phyloP scores from a whole-genome alignment of 1,140 invertebrate species.

The Temnothorax curvispinosus region DNA sequence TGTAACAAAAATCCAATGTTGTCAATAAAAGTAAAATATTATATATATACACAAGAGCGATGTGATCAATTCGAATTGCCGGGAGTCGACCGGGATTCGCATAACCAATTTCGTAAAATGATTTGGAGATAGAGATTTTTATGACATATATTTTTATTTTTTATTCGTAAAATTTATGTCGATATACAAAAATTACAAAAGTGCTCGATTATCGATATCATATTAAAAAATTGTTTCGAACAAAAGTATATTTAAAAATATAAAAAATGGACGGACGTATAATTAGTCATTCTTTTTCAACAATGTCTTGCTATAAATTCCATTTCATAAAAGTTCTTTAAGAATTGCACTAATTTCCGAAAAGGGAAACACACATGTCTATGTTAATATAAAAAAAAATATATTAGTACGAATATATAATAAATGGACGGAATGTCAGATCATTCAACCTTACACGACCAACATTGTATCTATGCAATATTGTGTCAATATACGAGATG shows the following conservation, averaged over 20 bases:
- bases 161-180: conserved; percentile 45
- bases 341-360: conserved; percentile 13
- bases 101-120: background rate
- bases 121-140: background rate
- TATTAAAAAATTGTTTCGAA: background rate
- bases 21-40: conserved; percentile 82
- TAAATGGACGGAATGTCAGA: conserved; percentile 53
- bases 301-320: background rate
- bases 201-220: conserved; percentile 12
- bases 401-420: conserved; percentile 5
- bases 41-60: conserved; percentile 62
- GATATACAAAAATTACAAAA: conserved; percentile 63
- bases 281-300: background rate
- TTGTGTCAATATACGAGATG: background rate
- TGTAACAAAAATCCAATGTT: conserved; percentile 83
- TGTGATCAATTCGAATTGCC: background rate
- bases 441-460: background rate
- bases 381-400: background rate
- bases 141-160: conserved; percentile 58
- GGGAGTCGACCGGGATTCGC: background rate
- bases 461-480: conserved; percentile 27
- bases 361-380: background rate
- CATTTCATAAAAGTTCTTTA: background rate
- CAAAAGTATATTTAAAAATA: conserved; percentile 18
- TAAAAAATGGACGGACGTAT: conserved; percentile 56